These are phyloP conservation scores for Acleris sparsana DNA, from an alignment of 2,888 invertebrate species.

Conservation along the genomic window DNA sequence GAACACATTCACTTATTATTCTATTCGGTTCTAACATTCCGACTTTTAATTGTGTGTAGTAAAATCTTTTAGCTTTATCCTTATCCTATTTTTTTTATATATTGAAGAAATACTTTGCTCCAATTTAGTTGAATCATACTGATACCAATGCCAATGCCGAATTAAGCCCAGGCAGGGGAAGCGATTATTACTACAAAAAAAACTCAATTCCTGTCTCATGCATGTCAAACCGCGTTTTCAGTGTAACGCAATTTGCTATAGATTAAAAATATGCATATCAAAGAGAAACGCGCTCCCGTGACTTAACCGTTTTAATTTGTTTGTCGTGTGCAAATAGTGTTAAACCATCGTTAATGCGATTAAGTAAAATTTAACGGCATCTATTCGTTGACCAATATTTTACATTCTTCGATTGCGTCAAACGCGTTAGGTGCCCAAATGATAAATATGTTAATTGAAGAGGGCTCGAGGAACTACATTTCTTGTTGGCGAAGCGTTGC, in stretches of 20 bases:
- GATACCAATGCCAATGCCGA: too few relatives aligned
- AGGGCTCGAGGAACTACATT: slow-evolving; percentile 51
- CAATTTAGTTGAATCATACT: too few relatives aligned
- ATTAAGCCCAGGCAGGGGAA: too few relatives aligned
- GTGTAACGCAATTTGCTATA: neutral
- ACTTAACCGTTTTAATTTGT: slow-evolving; percentile 19
- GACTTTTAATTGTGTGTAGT: too few relatives aligned
- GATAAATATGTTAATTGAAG: slow-evolving; percentile 55
- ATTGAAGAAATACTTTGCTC: too few relatives aligned
- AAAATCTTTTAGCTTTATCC: too few relatives aligned
- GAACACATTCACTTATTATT: too few relatives aligned
- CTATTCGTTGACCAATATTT: slow-evolving; percentile 44
- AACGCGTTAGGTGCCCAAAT: slow-evolving; percentile 59
- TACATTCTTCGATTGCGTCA: slow-evolving; percentile 45
- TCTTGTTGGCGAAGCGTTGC: slow-evolving; percentile 57
- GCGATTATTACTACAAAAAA: too few relatives aligned
- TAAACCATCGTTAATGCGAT: slow-evolving; percentile 27
- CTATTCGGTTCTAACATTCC: too few relatives aligned
- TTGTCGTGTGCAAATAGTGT: slow-evolving; percentile 21
- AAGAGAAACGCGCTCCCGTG: slow-evolving; percentile 12
- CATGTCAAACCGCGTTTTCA: too few relatives aligned
- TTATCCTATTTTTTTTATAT: too few relatives aligned
- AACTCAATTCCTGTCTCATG: too few relatives aligned
- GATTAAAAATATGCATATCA: neutral
- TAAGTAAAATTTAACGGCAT: slow-evolving; percentile 38